Percentiles rank a stretch among this genome's conserved stretches.
These are phyloP conservation scores for Neodontobutis hainanensis DNA, from an alignment of 2,113 vertebrate species.

Conservation along the genomic window DNA sequence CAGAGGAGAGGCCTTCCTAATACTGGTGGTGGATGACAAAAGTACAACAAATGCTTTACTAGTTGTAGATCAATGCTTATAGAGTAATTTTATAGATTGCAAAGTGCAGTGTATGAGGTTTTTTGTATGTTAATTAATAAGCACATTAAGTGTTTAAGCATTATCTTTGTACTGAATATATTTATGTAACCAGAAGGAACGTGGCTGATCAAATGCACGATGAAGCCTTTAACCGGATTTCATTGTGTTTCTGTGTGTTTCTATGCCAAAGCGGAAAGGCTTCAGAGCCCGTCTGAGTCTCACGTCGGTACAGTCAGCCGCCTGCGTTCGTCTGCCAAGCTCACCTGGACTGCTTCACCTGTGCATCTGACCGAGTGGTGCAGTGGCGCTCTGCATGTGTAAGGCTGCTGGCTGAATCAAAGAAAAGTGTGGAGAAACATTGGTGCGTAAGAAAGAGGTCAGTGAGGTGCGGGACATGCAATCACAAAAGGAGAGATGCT, in stretches of 20 bases:
- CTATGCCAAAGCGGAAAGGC: slow-evolving; percentile 65
- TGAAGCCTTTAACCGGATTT: slow-evolving; percentile 62
- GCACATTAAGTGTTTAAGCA: too few species aligned
- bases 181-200: neutral
- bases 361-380: slow-evolving; percentile 73
- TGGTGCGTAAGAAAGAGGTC: slow-evolving; percentile 33
- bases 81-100: too few species aligned
- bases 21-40: neutral
- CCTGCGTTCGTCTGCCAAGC: slow-evolving; percentile 73
- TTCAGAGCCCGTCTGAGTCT: slow-evolving; percentile 65
- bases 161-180: too few species aligned
- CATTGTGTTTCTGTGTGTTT: slow-evolving; percentile 59
- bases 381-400: slow-evolving; percentile 43
- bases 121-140: too few species aligned
- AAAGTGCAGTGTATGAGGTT: too few species aligned
- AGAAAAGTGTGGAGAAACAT: slow-evolving; percentile 48
- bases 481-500: slow-evolving; percentile 24
- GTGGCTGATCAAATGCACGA: slow-evolving; percentile 37
- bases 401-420: slow-evolving; percentile 65
- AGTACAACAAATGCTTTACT: too few species aligned
- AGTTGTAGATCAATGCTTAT: too few species aligned
- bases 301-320: slow-evolving; percentile 54
- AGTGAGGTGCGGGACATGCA: slow-evolving; percentile 37
- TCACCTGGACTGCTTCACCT: slow-evolving; percentile 77
- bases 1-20: neutral